These are phyloP conservation scores for Branchinecta sandiegonensis DNA, from an alignment of 2,888 invertebrate species.

Conservation along the genomic window DNA sequence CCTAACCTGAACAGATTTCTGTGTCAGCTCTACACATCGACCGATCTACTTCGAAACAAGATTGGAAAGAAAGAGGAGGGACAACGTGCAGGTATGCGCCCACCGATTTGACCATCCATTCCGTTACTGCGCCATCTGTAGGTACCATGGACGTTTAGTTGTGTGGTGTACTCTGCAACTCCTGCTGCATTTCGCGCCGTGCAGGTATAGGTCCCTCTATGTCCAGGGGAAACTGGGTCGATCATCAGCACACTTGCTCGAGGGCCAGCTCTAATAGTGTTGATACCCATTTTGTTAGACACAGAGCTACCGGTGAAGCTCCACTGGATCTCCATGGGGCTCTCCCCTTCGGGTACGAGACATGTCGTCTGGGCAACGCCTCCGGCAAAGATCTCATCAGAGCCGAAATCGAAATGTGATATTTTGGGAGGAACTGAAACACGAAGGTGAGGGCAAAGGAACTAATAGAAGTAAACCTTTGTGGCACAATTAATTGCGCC, in stretches of 20 bases:
- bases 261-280: constrained; percentile 41
- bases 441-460: neutral
- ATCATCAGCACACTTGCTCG: constrained; percentile 49
- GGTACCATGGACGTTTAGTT: constrained; percentile 38
- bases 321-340: constrained; percentile 61
- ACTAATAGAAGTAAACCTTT: too few species aligned
- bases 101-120: neutral
- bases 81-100: constrained; percentile 13
- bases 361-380: constrained; percentile 58
- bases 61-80: neutral
- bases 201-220: constrained; percentile 36
- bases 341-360: constrained; percentile 57
- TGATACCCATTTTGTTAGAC: constrained; percentile 35
- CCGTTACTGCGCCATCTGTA: neutral
- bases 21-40: too few species aligned
- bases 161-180: constrained; percentile 31
- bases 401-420: constrained; percentile 55
- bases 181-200: constrained; percentile 33
- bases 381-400: constrained; percentile 59
- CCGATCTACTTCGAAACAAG: too few species aligned
- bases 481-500: too few species aligned
- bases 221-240: constrained; percentile 29
- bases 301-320: constrained; percentile 49
- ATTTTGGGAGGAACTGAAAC: constrained; percentile 52
- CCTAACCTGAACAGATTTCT: too few species aligned